Evolutionary conservation across 1,140 invertebrate species (phyloP).

Genomic region (Ruditapes philippinarum): DNA sequence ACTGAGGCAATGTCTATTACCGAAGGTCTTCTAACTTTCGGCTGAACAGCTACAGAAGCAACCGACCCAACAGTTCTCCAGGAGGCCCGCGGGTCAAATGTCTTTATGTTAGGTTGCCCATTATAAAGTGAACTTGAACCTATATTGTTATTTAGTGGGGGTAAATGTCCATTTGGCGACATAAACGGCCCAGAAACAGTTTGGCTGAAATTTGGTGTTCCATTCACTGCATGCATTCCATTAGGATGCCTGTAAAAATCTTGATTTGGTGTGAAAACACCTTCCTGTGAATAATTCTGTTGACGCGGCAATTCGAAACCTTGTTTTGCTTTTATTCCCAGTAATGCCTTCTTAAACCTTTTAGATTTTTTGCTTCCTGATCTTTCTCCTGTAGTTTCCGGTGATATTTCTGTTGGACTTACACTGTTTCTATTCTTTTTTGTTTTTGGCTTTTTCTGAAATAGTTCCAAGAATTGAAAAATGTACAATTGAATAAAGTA

Average conservation of each 20-base stretch:
- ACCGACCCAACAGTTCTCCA: neutral
- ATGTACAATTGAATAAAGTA: too few species aligned
- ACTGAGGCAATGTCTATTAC: neutral
- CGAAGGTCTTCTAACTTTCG: neutral
- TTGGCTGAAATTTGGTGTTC: neutral
- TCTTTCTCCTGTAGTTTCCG: too few species aligned
- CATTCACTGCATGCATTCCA: neutral
- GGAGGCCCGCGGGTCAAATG: neutral
- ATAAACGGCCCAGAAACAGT: neutral
- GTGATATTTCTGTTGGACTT: too few species aligned
- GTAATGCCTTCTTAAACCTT: neutral
- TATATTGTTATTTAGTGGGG: neutral
- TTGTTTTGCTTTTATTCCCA: conserved; percentile 7
- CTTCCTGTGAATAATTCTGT: neutral
- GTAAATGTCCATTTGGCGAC: neutral
- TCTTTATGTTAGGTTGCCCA: neutral
- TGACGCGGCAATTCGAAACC: neutral
- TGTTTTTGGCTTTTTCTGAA: neutral
- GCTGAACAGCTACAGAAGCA: neutral
- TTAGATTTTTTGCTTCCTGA: neutral
- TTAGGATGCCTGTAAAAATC: neutral
- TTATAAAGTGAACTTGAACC: neutral
- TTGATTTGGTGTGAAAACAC: neutral
- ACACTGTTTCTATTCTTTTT: neutral
- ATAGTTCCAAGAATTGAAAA: too few species aligned